These are phyloP conservation scores for Poeciliopsis prolifica DNA, from an alignment of 2,113 vertebrate species.

Conservation along the genomic window DNA sequence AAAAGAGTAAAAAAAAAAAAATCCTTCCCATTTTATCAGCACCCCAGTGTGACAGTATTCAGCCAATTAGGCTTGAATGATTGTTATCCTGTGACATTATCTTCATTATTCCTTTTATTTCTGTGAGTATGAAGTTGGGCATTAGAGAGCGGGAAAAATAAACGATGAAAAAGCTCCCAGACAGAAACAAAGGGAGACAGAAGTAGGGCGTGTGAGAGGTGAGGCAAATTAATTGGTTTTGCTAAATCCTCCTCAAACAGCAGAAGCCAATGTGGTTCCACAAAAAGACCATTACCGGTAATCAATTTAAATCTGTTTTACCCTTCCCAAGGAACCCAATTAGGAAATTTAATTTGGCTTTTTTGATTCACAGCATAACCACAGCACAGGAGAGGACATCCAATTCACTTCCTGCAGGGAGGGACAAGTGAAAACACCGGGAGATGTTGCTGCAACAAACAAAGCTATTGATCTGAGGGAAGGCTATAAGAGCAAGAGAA, in stretches of 20 bases:
- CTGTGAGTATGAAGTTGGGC: slow-evolving; percentile 29
- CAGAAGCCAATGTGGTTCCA: slow-evolving; percentile 71
- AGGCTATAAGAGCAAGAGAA: slow-evolving; percentile 13
- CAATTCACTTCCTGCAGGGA: slow-evolving; percentile 65
- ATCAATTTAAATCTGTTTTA: slow-evolving; percentile 83
- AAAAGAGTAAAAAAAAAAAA: slow-evolving; percentile 19
- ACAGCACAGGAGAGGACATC: slow-evolving; percentile 54
- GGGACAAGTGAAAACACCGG: slow-evolving; percentile 67
- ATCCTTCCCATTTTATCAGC: slow-evolving; percentile 34
- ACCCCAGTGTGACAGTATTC: slow-evolving; percentile 29
- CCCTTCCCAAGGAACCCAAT: slow-evolving; percentile 81
- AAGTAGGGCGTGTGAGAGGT: slow-evolving; percentile 60
- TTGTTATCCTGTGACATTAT: slow-evolving; percentile 53
- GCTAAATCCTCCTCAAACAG: slow-evolving; percentile 79
- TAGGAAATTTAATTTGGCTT: slow-evolving; percentile 79
- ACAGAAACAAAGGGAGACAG: slow-evolving; percentile 57
- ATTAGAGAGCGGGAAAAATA: slow-evolving; percentile 45
- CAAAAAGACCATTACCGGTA: slow-evolving; percentile 79
- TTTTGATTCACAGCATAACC: slow-evolving; percentile 75
- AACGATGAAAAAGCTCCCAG: slow-evolving; percentile 57
- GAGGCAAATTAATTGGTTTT: slow-evolving; percentile 80
- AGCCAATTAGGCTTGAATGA: slow-evolving; percentile 63
- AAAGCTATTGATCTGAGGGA: slow-evolving; percentile 65
- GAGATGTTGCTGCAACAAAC: slow-evolving; percentile 69
- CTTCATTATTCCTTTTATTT: slow-evolving; percentile 49